phyloP scores from a whole-genome alignment of 2,888 invertebrate species.

The Artemia sinica region DNA sequence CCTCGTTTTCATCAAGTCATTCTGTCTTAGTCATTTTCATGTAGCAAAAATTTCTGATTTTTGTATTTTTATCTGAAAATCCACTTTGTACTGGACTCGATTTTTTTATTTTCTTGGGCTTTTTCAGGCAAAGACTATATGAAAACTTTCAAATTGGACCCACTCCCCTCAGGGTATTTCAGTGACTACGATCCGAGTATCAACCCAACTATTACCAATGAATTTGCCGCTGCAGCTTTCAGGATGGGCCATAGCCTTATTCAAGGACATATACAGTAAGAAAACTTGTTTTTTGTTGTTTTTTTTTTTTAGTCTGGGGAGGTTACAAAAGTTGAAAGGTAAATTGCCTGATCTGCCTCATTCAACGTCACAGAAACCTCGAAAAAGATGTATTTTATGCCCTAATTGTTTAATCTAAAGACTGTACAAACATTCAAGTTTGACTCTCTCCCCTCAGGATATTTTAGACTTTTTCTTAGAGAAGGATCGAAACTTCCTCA shows the following conservation, averaged over 20 bases:
- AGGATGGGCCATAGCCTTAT: slow-evolving; percentile 30
- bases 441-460: too few species aligned
- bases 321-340: background rate
- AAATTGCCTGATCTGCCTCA: too few species aligned
- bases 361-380: background rate
- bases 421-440: slow-evolving; percentile 26
- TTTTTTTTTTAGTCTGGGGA: slow-evolving; percentile 7
- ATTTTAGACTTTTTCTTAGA: too few species aligned
- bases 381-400: background rate
- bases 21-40: too few species aligned
- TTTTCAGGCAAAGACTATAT: slow-evolving; percentile 38
- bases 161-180: slow-evolving; percentile 31
- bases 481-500: too few species aligned
- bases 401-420: slow-evolving; percentile 27
- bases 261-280: slow-evolving; percentile 37
- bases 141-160: slow-evolving; percentile 43
- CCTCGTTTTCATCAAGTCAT: too few species aligned
- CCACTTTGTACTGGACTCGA: background rate
- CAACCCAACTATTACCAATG: slow-evolving; percentile 29
- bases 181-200: slow-evolving; percentile 29
- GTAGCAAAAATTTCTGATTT: background rate
- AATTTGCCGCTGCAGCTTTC: slow-evolving; percentile 30
- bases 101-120: background rate
- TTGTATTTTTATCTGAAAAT: background rate
- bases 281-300: background rate